Conservation (phyloP, 64 coral and sea anemone genomes). For the Stylophora pistillata region DNA sequence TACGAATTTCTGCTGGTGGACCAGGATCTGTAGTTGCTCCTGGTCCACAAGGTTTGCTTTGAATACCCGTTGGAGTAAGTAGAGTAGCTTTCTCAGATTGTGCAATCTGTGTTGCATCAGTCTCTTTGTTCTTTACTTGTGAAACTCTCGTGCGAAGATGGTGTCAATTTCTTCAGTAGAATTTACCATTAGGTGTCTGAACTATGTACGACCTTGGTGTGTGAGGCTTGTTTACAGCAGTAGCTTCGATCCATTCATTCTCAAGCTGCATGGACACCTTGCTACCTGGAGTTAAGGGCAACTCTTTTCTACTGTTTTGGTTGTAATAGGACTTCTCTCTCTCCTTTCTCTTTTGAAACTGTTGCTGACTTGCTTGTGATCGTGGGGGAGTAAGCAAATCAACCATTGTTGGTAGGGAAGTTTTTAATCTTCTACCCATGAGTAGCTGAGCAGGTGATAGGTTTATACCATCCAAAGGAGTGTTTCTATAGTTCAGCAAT, state of each 20-base stretch:
- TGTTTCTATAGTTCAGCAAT: constrained; percentile 56
- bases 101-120: too few relatives aligned
- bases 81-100: too few relatives aligned
- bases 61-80: too few relatives aligned
- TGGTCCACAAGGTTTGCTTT: too few relatives aligned
- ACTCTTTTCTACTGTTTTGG: constrained; percentile 44
- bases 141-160: too few relatives aligned
- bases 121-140: too few relatives aligned
- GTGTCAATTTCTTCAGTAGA: too few relatives aligned
- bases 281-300: constrained; percentile 20
- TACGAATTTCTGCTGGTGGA: too few relatives aligned
- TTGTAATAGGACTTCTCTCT: constrained; percentile 25
- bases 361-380: background rate
- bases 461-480: constrained; percentile 34
- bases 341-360: constrained; percentile 6
- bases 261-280: constrained; percentile 43
- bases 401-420: constrained; percentile 30
- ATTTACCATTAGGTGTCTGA: constrained; percentile 27
- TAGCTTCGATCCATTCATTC: constrained; percentile 48
- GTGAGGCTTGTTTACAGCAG: constrained; percentile 51
- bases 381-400: constrained; percentile 8
- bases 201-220: constrained; percentile 67
- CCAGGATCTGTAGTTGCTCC: too few relatives aligned
- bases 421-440: constrained; percentile 59
- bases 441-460: constrained; percentile 47